phyloP scores from a whole-genome alignment of 2,113 vertebrate genomes.

The Lagopus muta region DNA sequence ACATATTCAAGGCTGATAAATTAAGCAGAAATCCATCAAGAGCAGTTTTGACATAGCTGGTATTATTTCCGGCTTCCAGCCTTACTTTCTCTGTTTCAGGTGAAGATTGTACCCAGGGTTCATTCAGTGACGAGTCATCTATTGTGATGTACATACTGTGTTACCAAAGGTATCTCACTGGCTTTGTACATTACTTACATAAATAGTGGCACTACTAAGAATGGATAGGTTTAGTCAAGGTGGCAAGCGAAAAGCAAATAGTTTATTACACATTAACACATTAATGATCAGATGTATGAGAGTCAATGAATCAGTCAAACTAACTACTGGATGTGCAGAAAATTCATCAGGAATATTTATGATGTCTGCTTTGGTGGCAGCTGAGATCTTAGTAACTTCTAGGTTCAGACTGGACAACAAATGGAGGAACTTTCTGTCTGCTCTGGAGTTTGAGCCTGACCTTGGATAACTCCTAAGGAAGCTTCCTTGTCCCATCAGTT shows the following conservation, averaged over 20 bases:
- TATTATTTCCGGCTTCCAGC: not conserved
- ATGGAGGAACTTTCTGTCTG: not conserved
- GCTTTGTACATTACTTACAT: not conserved
- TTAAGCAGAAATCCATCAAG: not conserved
- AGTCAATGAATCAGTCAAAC: not conserved
- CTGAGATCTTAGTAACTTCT: fast-evolving
- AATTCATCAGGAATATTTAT: not conserved
- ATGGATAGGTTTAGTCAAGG: not conserved
- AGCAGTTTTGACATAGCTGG: not conserved
- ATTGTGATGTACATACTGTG: not conserved
- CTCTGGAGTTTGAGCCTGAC: not conserved
- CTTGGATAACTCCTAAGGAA: not conserved
- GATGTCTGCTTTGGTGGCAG: not conserved
- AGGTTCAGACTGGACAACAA: not conserved
- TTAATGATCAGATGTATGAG: not conserved
- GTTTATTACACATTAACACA: not conserved
- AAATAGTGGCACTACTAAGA: not conserved
- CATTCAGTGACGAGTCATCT: not conserved
- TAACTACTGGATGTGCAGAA: fast-evolving
- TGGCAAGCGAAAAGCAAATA: conserved; percentile 1
- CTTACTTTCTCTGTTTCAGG: not conserved
- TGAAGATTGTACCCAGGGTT: not conserved
- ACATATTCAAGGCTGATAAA: not conserved
- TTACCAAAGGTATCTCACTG: not conserved
- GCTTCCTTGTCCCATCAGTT: not conserved